Base-by-base conservation (phyloP, 2,113 vertebrate species). In the Ifrita kowaldi region DNA sequence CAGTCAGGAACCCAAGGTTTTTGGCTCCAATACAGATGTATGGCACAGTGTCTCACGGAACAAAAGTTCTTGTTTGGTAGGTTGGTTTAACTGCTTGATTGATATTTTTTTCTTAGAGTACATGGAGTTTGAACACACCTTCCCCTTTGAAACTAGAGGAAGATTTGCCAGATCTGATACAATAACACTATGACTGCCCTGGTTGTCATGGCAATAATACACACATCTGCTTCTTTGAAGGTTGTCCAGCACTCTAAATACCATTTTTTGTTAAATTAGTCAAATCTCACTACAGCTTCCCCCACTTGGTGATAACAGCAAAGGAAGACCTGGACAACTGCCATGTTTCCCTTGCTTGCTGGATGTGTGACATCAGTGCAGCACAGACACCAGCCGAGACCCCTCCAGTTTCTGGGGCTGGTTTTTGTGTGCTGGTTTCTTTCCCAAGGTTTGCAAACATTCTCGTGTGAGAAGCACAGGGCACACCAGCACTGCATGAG, bases 41-140 rank as follows among this genome's bases (percentile, higher is more conserved):
- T 14, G 24, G 35, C 20, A 77, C 10, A 56, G 2, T 39, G 41
- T 26, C 52, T 70, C 0, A 0, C 23, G 50, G 37, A 63, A 56
- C 7, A 46, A 27, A 60, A 53, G 7, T 22, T 23, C 46, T 9
- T 37, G 10, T 44, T 56, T 47, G n/a, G 11, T 49, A 70, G 13
- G 28, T 8, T 87, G 13, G 16, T 32, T 93, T 28, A 69, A 17
- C 57, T 46, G 22, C 37, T 84, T 73, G 19, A 13, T 67, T 62
- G 46, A 4, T 60, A 1, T 11, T 62, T 44, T 71, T 60, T 79
- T 49, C 6, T 81, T 55, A 27, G n/a, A 62, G 10, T 16, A 35
- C 57, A 69, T 0, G 0, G 20, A 71, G 33, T 68, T 63, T 22
- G 41, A 85, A 47, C 19, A 62, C 33, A 74, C 5, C 1, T 35